A percentile compares a stretch with the other conserved stretches of the same genome.
Evolutionary conservation across 2,113 vertebrate genomes (phyloP).

Genomic region (Halcyon malimbica): DNA sequence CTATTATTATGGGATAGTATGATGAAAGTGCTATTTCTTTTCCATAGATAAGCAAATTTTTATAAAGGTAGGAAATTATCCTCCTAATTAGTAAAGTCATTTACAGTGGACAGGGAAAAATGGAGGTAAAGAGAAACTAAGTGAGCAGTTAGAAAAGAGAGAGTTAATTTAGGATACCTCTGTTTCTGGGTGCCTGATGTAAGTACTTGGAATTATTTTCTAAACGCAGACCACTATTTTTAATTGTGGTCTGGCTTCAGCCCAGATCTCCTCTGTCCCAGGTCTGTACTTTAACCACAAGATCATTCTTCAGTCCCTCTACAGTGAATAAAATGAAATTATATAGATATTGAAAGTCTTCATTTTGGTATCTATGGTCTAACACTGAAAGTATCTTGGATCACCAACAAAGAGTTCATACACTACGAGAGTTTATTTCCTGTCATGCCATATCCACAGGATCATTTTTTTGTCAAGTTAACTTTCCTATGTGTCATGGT

Average conservation of each 20-base stretch:
- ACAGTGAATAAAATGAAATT: conserved; percentile 41
- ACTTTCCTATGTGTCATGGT: conserved; percentile 22
- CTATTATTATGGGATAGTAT: not conserved
- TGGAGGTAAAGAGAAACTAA: not conserved
- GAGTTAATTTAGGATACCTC: not conserved
- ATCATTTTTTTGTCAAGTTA: not conserved
- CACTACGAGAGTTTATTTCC: not conserved
- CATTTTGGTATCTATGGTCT: not conserved
- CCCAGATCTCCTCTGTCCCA: not conserved
- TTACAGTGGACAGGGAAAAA: not conserved
- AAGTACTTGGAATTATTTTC: conserved; percentile 12
- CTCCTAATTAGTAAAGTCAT: not conserved
- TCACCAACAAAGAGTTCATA: conserved; percentile 28
- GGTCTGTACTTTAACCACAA: conserved; percentile 13
- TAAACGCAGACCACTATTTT: not conserved
- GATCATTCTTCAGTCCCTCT: not conserved
- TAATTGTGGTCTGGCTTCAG: conserved; percentile 34
- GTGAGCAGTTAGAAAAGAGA: not conserved
- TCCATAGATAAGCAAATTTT: not conserved
- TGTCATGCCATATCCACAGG: not conserved
- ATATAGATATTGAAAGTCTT: conserved; percentile 28
- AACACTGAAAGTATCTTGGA: conserved; percentile 43
- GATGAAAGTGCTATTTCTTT: not conserved
- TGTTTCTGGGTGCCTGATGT: not conserved
- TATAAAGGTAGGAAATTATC: not conserved